phyloP scores from a whole-genome alignment of 2,113 vertebrate species.

The Lycocorax pyrrhopterus region DNA sequence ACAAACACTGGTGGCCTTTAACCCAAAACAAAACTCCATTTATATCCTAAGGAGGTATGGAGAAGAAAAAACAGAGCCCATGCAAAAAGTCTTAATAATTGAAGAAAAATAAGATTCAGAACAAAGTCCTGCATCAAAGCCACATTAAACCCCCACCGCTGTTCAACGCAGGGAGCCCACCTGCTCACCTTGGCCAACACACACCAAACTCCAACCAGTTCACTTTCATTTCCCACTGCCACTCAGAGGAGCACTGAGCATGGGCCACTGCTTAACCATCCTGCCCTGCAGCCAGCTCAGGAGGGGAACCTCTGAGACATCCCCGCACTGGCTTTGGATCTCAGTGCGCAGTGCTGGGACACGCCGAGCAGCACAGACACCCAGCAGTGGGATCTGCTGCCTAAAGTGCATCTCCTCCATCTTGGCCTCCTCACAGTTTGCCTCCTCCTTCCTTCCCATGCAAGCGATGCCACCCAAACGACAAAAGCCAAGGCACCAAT shows the following conservation, averaged over 20 bases:
- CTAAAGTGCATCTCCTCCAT: neutral
- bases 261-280: accelerated
- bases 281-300: neutral
- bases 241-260: neutral
- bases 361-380: accelerated
- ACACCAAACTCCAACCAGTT: neutral
- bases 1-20: neutral
- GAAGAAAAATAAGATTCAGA: neutral
- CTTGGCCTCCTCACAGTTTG: neutral
- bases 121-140: neutral
- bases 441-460: neutral
- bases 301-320: neutral
- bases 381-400: neutral
- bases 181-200: neutral
- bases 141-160: neutral
- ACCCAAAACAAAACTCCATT: neutral
- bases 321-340: accelerated
- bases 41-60: neutral
- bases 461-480: neutral
- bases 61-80: neutral
- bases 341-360: accelerated
- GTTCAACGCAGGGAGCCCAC: neutral
- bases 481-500: neutral
- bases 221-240: neutral
- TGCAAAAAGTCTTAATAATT: neutral